Conservation (phyloP, 2,888 invertebrate genomes). For the Plebejus argus region DNA sequence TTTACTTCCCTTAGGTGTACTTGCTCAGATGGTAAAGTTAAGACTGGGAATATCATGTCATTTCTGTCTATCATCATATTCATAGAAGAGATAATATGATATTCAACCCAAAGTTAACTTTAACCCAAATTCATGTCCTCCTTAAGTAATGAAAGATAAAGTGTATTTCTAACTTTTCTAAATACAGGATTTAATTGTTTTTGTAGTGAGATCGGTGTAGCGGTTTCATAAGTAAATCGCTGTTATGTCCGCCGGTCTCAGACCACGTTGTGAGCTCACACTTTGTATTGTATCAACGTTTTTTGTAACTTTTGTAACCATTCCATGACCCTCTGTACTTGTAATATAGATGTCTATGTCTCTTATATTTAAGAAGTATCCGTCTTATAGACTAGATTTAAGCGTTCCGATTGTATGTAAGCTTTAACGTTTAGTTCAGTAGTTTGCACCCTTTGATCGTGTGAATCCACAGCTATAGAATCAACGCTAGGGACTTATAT, state of each 20-base stretch:
- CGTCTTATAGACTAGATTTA: constrained; percentile 72
- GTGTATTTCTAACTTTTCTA: constrained; percentile 47
- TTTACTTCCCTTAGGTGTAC: neutral
- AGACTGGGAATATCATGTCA: too few species aligned
- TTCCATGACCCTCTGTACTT: constrained; percentile 56
- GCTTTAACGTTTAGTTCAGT: constrained; percentile 45
- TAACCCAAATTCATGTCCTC: neutral
- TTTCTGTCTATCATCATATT: too few species aligned
- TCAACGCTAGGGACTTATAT: constrained; percentile 14
- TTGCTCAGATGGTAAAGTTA: too few species aligned
- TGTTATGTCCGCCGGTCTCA: constrained; percentile 14
- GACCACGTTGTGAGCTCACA: constrained; percentile 34
- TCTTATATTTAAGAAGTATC: constrained; percentile 71
- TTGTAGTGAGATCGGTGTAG: constrained; percentile 35
- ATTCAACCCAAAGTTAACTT: too few species aligned
- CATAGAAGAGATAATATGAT: too few species aligned
- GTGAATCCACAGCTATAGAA: constrained; percentile 24
- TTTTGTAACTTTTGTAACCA: constrained; percentile 79
- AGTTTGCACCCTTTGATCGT: constrained; percentile 38
- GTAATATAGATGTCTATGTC: constrained; percentile 74
- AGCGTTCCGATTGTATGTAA: constrained; percentile 51
- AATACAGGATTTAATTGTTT: constrained; percentile 59
- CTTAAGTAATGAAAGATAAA: constrained; percentile 34
- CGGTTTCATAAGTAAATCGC: constrained; percentile 23
- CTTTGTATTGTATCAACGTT: constrained; percentile 46